Base-by-base conservation (phyloP, 37 sponge, comb jelly and placozoan species). In the Mnemiopsis leidyi region DNA sequence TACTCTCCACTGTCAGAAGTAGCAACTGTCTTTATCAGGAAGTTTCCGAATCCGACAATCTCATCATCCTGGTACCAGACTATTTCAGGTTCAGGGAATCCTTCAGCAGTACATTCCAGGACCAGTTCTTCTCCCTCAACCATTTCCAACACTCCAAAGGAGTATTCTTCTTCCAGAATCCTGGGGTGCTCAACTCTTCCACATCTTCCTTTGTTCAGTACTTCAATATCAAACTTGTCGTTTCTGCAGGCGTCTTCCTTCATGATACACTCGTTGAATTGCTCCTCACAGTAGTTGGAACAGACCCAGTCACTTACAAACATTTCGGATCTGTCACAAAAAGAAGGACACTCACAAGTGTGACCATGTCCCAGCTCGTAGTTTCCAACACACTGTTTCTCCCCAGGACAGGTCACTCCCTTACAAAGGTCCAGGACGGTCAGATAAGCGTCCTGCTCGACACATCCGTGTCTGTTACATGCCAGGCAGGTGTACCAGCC, bases 401-500 rank as follows among this genome's bases (percentile, higher is more conserved):
- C 79, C 79, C 79, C 79, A 1, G 79, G 79, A 36, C 79, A 77
- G 36, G 79, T 77, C 20, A 77, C 79, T 34, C 79, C 79, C 79
- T 77, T 61, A 40, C 90, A 85, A 39, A 85, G 48, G 26, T 85
- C 90, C 61, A 85, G 61, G 29, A 85, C 40, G 28, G 21, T 28
- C 61, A 85, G 90, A 37, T 85, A 85, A 18, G 90, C 90, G 23
- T 85, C 90, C 24, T 21, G 29, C 29, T 40, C 61, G 1, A 24
- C 90, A 26, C 90, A 85, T 0, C 90, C 90, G 0, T 85, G 61
- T 18, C 24, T 23, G 61, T 85, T 85, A 23, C 90, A 85, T 0
- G 90, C 90, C 21, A 36, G 90, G 39, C 90, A 85, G 13, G 90
- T 85, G 61, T 85, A 85, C 90, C 90, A 85, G 39, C 90, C 90